These are phyloP conservation scores for Silurus lanzhouensis DNA, from an alignment of 2,797 vertebrate species.

Conservation along the genomic window DNA sequence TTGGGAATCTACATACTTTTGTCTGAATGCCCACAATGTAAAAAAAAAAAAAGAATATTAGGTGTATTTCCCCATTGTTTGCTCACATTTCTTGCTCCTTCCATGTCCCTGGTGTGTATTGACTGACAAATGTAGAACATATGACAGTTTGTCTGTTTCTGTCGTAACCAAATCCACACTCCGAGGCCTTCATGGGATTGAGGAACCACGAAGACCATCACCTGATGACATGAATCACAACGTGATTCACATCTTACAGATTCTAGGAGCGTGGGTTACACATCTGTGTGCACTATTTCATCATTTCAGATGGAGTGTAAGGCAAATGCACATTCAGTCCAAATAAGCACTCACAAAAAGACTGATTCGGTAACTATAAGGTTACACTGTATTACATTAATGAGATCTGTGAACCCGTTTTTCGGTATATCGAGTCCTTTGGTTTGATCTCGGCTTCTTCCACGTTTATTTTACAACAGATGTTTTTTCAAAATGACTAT, in stretches of 20 bases:
- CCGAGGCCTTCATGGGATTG: slow-evolving; percentile 46
- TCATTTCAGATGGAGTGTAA: slow-evolving; percentile 72
- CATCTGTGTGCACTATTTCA: slow-evolving; percentile 75
- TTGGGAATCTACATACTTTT: not conserved
- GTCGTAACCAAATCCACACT: slow-evolving; percentile 36
- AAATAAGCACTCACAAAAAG: slow-evolving; percentile 66
- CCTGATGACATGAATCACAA: slow-evolving; percentile 65
- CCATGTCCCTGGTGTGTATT: slow-evolving; percentile 2
- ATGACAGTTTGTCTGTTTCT: slow-evolving; percentile 45
- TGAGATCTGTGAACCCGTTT: not conserved
- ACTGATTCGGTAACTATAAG: slow-evolving; percentile 24
- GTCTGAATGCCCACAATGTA: not conserved
- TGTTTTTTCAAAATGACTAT: slow-evolving; percentile 50
- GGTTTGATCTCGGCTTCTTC: not conserved
- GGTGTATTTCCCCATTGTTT: no score
- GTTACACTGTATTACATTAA: slow-evolving; percentile 20
- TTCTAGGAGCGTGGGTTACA: slow-evolving; percentile 71
- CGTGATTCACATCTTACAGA: slow-evolving; percentile 67
- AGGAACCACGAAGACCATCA: slow-evolving; percentile 37
- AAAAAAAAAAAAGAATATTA: no score
- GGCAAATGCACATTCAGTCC: slow-evolving; percentile 65
- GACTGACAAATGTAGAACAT: slow-evolving; percentile 27
- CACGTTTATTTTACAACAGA: not conserved
- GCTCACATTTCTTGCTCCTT: slow-evolving; percentile 2
- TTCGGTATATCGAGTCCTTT: not conserved